Evolutionary conservation across 2,888 invertebrate genomes (phyloP).

Genomic region (Caenorhabditis sp.): DNA sequence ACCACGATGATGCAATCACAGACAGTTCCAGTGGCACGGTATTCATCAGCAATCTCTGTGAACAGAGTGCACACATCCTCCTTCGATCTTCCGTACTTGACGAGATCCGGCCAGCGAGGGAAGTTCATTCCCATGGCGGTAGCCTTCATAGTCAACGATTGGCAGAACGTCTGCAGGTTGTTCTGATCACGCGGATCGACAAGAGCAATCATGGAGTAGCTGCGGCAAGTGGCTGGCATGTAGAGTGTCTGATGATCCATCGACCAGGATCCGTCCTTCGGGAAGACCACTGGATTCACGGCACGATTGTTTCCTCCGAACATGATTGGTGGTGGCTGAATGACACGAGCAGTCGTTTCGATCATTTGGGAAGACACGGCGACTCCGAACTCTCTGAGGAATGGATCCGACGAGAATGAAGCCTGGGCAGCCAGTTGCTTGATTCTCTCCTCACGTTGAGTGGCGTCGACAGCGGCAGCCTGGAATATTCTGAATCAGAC

Average conservation of each 20-base stretch:
- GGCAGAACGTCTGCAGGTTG: conserved; percentile 75
- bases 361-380: conserved; percentile 77
- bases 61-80: conserved; percentile 72
- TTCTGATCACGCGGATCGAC: conserved; percentile 76
- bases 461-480: conserved; percentile 80
- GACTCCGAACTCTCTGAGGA: conserved; percentile 78
- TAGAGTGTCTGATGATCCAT: conserved; percentile 79
- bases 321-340: conserved; percentile 78
- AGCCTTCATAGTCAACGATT: conserved; percentile 74
- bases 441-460: conserved; percentile 78
- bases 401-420: conserved; percentile 78
- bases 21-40: conserved; percentile 67
- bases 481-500: conserved; percentile 41
- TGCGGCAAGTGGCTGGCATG: conserved; percentile 75
- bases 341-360: conserved; percentile 78
- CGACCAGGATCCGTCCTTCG: conserved; percentile 80
- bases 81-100: conserved; percentile 74
- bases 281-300: conserved; percentile 75
- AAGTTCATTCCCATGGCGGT: conserved; percentile 79
- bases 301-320: conserved; percentile 76
- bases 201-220: conserved; percentile 78
- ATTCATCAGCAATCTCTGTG: conserved; percentile 76
- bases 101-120: conserved; percentile 80
- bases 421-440: conserved; percentile 75
- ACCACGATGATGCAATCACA: conserved; percentile 80